These are phyloP conservation scores for Ophion ellenae DNA, from an alignment of 2,888 invertebrate genomes.

Conservation along the genomic window DNA sequence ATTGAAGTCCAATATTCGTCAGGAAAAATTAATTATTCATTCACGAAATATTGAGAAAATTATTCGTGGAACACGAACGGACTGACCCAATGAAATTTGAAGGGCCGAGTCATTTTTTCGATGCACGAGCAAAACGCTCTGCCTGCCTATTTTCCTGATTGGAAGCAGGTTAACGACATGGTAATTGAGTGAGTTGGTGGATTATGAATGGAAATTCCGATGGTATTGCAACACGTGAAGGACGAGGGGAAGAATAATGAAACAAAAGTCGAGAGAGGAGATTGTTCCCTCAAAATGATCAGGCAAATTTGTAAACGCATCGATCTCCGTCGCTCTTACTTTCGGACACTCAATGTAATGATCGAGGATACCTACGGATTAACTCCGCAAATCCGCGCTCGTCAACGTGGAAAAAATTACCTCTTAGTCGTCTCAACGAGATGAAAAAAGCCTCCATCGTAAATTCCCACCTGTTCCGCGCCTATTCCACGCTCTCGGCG, in stretches of 20 bases:
- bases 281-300: background rate
- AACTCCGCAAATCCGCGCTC: constrained; percentile 31
- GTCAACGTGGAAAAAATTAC: constrained; percentile 47
- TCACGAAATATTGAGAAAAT: background rate
- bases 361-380: background rate
- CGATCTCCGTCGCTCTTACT: constrained; percentile 22
- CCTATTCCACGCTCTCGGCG: constrained; percentile 51
- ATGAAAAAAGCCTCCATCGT: constrained; percentile 55
- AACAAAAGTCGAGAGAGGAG: constrained; percentile 9
- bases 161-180: background rate
- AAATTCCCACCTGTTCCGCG: constrained; percentile 57
- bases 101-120: background rate
- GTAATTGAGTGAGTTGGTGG: background rate
- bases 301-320: constrained; percentile 16
- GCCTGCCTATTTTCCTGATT: background rate
- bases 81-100: constrained; percentile 8
- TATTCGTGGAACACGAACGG: background rate
- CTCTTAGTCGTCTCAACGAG: constrained; percentile 36
- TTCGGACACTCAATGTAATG: constrained; percentile 13
- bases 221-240: background rate
- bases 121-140: background rate
- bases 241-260: constrained; percentile 5
- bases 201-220: background rate
- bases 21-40: background rate
- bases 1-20: background rate